phyloP scores from a whole-genome alignment of 1,140 invertebrate species.

The Oryctes rhinoceros region DNA sequence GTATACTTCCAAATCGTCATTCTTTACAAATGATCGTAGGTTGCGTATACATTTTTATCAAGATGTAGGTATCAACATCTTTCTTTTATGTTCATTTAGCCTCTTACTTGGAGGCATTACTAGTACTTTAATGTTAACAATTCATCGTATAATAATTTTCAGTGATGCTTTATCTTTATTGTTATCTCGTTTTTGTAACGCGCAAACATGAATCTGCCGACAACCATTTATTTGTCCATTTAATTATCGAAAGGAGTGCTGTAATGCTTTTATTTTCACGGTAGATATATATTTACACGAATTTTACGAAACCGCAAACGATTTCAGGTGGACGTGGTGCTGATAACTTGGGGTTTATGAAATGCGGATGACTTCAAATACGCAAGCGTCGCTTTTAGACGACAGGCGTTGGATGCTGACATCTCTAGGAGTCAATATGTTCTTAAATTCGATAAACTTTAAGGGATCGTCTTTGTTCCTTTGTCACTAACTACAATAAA shows the following conservation, averaged over 20 bases:
- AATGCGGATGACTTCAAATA: slow-evolving; percentile 42
- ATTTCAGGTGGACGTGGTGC: slow-evolving; percentile 5
- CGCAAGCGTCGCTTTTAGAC: slow-evolving; percentile 45
- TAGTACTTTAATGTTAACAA: too few species aligned
- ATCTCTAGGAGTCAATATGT: slow-evolving; percentile 48
- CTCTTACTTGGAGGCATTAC: background rate
- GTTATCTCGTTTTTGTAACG: too few species aligned
- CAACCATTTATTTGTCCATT: too few species aligned
- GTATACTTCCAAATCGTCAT: background rate
- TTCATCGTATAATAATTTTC: too few species aligned
- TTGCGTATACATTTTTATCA: background rate
- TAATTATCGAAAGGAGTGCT: background rate
- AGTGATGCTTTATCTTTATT: too few species aligned
- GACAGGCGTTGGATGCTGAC: slow-evolving; percentile 48
- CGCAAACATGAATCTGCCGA: too few species aligned
- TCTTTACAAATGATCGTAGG: background rate
- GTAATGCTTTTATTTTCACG: background rate
- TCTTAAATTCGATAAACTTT: slow-evolving; percentile 26
- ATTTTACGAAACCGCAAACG: background rate
- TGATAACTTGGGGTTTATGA: slow-evolving; percentile 40
- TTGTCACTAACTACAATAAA: too few species aligned
- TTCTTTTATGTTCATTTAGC: background rate
- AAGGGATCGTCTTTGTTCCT: too few species aligned
- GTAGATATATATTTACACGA: background rate
- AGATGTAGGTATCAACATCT: background rate